Conservation (phyloP, 2,797 vertebrate genomes). For the Lophura swinhoii region DNA sequence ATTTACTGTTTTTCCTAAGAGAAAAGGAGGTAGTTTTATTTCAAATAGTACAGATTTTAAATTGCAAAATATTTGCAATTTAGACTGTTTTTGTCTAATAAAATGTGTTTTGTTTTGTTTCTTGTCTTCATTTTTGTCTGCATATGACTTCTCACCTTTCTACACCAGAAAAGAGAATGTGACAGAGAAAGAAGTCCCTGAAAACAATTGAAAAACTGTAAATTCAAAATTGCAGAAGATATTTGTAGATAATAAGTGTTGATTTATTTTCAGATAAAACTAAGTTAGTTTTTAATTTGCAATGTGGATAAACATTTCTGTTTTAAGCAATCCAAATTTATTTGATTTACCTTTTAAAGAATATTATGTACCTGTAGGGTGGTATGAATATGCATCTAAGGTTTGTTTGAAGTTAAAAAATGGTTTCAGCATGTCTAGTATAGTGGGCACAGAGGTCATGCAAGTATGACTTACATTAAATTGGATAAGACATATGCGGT, state of each 20-base stretch:
- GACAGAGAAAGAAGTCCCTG: not conserved
- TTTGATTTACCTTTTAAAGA: not conserved
- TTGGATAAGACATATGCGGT: not conserved
- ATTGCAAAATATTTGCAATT: not conserved
- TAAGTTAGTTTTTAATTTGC: not conserved
- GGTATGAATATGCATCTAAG: not conserved
- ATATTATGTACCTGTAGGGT: not conserved
- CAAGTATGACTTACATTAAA: not conserved
- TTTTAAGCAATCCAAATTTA: not conserved
- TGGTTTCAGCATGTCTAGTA: accelerated
- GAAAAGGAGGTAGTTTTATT: not conserved
- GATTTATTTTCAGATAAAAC: not conserved
- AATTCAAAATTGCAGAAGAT: not conserved
- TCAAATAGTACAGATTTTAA: not conserved
- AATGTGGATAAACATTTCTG: not conserved
- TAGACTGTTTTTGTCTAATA: not conserved
- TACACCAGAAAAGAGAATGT: not conserved
- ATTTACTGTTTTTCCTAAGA: not conserved
- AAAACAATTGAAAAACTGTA: not conserved
- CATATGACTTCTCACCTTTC: not conserved
- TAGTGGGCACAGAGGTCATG: not conserved
- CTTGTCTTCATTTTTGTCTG: too few relatives aligned
- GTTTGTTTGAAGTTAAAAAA: not conserved
- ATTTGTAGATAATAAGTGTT: not conserved
- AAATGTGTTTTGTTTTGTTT: not conserved